phyloP scores from a whole-genome alignment of 2,888 invertebrate species.

The Pristionchus arcanus region DNA sequence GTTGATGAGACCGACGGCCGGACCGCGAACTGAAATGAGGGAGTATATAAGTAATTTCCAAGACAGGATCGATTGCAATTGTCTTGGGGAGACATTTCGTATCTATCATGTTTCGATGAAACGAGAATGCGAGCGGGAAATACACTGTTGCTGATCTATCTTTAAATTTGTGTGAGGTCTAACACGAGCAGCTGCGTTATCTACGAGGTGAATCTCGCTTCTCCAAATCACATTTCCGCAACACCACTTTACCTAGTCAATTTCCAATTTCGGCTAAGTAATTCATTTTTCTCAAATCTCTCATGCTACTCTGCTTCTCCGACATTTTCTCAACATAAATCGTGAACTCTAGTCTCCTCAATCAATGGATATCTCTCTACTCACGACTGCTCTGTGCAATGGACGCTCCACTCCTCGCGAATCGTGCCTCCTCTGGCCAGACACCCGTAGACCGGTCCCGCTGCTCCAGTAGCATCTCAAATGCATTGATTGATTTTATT shows the following conservation, averaged over 20 bases:
- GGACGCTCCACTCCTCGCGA: constrained; percentile 63
- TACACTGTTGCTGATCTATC: too few species aligned
- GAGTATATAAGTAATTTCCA: not conserved
- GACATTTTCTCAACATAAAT: not conserved
- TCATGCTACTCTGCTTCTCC: not conserved
- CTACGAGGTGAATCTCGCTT: not conserved
- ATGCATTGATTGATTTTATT: too few species aligned
- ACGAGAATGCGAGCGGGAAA: too few species aligned
- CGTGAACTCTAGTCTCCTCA: not conserved
- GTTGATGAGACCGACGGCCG: constrained; percentile 92
- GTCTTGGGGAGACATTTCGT: too few species aligned
- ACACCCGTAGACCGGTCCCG: constrained; percentile 90
- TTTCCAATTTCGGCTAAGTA: not conserved
- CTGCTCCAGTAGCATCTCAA: constrained; percentile 80
- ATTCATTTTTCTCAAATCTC: not conserved
- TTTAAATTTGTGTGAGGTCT: too few species aligned
- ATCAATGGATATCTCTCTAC: not conserved
- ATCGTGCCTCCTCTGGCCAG: constrained; percentile 91
- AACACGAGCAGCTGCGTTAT: too few species aligned
- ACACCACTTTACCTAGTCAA: not conserved
- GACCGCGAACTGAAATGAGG: constrained; percentile 43
- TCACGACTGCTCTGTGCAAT: constrained; percentile 62
- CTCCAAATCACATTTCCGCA: not conserved
- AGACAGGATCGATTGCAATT: too few species aligned
- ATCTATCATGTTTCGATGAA: too few species aligned